phyloP scores from a whole-genome alignment of 2,888 invertebrate genomes.

The Periphyllus acericola region DNA sequence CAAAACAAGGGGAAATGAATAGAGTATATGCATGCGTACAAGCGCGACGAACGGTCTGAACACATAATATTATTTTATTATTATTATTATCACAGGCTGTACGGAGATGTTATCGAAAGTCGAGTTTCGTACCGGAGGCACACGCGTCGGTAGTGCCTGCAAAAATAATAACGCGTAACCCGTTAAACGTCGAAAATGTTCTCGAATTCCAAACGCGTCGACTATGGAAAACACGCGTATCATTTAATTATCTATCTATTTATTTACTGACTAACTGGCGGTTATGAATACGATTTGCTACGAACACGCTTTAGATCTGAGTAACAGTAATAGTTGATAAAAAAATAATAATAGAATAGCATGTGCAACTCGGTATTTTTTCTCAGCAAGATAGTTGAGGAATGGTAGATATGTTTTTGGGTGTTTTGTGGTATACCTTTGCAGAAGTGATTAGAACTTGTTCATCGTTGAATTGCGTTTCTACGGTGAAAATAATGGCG shows the following conservation, averaged over 20 bases:
- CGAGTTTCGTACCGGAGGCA: neutral
- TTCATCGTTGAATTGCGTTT: no score
- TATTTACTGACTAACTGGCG: no score
- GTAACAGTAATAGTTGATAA: no score
- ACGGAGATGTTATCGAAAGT: neutral
- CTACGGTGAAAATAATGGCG: no score
- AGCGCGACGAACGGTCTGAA: neutral
- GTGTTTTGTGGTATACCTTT: no score
- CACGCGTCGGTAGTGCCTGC: neutral
- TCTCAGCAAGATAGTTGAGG: no score
- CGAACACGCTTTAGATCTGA: no score
- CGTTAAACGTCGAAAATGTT: slow-evolving; percentile 13
- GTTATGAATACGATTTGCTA: no score
- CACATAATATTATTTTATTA: neutral
- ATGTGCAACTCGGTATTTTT: no score
- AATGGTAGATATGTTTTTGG: no score
- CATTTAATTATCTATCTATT: neutral
- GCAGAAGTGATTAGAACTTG: no score
- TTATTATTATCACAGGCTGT: neutral
- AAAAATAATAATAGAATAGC: no score
- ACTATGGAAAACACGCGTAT: neutral
- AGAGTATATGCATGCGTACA: neutral
- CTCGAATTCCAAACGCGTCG: neutral
- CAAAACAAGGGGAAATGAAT: neutral
- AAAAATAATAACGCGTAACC: neutral